Base-by-base conservation (phyloP, 2,113 vertebrate species). In the Aspiorhynchus laticeps region DNA sequence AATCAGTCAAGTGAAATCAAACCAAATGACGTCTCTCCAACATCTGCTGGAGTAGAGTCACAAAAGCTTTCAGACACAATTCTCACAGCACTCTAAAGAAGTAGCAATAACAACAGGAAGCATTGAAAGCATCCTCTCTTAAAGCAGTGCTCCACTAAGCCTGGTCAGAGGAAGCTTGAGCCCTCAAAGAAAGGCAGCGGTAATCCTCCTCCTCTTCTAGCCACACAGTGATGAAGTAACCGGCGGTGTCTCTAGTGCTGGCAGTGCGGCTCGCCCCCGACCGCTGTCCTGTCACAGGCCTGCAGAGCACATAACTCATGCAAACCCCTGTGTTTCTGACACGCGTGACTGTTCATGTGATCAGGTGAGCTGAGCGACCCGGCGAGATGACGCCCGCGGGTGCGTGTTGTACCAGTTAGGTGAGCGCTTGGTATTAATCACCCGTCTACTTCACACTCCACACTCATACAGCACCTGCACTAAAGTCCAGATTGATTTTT, bases 381-480 rank as follows among this genome's bases (percentile, higher is more conserved):
- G 17, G 51, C 33, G 90, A 93, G 95, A 94, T 93, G 93, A 95
- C 94, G 93, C 89, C 53, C 87, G 90, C 89, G 90, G 93, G 91
- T 92, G 90, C 92, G 93, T 95, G 95, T 95, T 95, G 95, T 95
- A 94, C 94, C 94, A 95, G 94, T 95, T 95, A 95, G 95, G 95
- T 95, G 94, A 95, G 94, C 93, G 93, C 92, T 89, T 89, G 92
- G 92, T 94, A 95, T 95, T 95, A 95, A 95, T 95, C 94, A 95
- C 89, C 87, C 86, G 36, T 84, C 92, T 91, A 93, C 93, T 93
- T 90, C 91, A 87, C 89, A 90, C 89, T 90, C 90, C 90, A 91
- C 92, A 93, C 91, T 95, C 95, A 51, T 95, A 95, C 93, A 91
- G 91, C 89, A n/a, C 89, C 77, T 88, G 88, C 92, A 94, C 92